Evolutionary conservation across 2,797 vertebrate species (phyloP).

Genomic region (Pogoniulus pusillus): DNA sequence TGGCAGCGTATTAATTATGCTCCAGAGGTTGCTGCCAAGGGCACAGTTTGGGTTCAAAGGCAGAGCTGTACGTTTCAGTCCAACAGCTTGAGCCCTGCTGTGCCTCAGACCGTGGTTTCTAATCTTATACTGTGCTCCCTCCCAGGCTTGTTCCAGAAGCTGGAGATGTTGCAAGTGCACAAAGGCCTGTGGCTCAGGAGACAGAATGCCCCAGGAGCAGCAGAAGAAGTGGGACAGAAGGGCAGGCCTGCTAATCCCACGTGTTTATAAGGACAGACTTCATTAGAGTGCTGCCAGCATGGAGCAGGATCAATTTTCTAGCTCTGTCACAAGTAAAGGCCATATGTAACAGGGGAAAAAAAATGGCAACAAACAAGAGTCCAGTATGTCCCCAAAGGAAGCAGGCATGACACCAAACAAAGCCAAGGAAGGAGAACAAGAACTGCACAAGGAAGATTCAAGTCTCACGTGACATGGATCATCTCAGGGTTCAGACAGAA

Average conservation of each 20-base stretch:
- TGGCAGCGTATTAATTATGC: neutral
- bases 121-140: neutral
- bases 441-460: neutral
- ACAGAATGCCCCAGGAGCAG: neutral
- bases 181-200: neutral
- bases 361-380: neutral
- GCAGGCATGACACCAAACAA: neutral
- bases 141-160: neutral
- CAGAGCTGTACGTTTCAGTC: neutral
- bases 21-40: neutral
- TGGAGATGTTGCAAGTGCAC: neutral
- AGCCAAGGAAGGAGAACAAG: neutral
- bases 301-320: constrained; percentile 8
- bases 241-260: neutral
- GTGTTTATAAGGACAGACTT: neutral
- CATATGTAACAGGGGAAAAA: neutral
- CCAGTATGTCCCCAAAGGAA: neutral
- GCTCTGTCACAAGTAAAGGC: neutral
- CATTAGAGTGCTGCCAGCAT: neutral
- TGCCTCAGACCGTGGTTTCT: neutral
- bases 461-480: neutral
- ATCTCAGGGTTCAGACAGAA: neutral
- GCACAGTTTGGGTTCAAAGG: constrained; percentile 4
- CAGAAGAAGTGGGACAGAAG: neutral
- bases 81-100: neutral